These are phyloP conservation scores for Orthosia gracilis DNA, from an alignment of 2,888 invertebrate genomes.

Conservation along the genomic window DNA sequence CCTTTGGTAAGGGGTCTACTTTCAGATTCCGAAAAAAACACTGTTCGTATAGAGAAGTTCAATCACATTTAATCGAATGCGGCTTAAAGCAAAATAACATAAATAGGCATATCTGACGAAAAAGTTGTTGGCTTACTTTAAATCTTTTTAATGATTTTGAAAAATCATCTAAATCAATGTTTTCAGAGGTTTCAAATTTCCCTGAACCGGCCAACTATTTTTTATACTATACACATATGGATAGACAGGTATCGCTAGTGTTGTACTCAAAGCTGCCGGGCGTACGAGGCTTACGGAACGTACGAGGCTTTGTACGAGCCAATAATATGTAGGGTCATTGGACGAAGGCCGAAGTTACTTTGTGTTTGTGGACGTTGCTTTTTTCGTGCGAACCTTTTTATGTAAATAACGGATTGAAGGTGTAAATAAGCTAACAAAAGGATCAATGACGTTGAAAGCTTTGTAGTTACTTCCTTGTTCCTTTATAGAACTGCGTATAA, in stretches of 20 bases:
- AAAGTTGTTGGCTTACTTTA: too few species aligned
- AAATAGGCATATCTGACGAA: too few species aligned
- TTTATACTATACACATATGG: neutral
- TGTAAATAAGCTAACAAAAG: neutral
- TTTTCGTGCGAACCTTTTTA: slow-evolving; percentile 10
- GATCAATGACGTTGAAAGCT: neutral
- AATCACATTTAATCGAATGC: too few species aligned
- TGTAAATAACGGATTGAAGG: slow-evolving; percentile 2
- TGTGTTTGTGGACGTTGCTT: neutral
- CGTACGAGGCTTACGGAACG: neutral
- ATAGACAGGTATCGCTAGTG: neutral
- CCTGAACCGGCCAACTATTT: too few species aligned
- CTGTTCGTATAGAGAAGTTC: too few species aligned
- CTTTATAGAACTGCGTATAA: neutral
- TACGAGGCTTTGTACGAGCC: neutral
- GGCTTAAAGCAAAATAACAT: too few species aligned
- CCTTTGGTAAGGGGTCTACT: too few species aligned
- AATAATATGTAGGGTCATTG: slow-evolving; percentile 8
- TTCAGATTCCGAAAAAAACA: too few species aligned
- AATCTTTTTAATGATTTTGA: too few species aligned
- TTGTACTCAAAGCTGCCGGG: neutral
- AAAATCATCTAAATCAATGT: too few species aligned
- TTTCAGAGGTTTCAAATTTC: too few species aligned
- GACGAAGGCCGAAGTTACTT: neutral
- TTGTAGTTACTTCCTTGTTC: neutral